Percentiles rank a stretch among this genome's conserved stretches.
Conservation (phyloP, 1,140 invertebrate species). For the Drosophila grimshawi region DNA sequence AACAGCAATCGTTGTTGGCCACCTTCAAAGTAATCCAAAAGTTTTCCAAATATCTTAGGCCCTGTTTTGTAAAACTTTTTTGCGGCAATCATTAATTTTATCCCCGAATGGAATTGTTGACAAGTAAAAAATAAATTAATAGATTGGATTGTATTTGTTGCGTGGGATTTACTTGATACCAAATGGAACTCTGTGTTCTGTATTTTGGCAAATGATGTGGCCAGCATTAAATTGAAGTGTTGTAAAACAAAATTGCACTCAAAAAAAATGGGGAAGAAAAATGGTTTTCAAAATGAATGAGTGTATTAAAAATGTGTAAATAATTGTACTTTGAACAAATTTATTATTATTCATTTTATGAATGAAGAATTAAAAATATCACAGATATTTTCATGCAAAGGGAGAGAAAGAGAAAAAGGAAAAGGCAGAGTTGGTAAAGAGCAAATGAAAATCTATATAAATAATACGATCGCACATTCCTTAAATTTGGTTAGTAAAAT, state of each 20-base stretch:
- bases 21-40: constrained; percentile 52
- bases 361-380: too few relatives aligned
- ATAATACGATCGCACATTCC: too few relatives aligned
- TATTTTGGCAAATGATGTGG: constrained; percentile 6
- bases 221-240: background rate
- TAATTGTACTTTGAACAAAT: too few relatives aligned
- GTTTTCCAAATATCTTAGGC: constrained; percentile 47
- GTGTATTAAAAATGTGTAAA: too few relatives aligned
- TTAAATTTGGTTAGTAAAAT: background rate
- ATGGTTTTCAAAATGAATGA: too few relatives aligned
- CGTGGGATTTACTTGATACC: constrained; percentile 4
- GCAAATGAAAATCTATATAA: too few relatives aligned
- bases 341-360: too few relatives aligned
- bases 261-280: background rate
- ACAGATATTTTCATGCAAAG: too few relatives aligned
- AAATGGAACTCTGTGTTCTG: background rate
- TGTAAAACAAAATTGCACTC: too few relatives aligned
- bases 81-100: constrained; percentile 69
- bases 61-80: constrained; percentile 46
- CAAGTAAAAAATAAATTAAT: constrained; percentile 51
- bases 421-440: too few relatives aligned
- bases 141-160: constrained; percentile 28
- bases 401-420: background rate
- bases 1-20: constrained; percentile 34
- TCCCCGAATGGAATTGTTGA: constrained; percentile 47